A percentile compares a stretch with the other conserved stretches of the same genome.
Conservation (phyloP, 35 echinoderm and acorn worm species). For the Ophioderma brevispina region DNA sequence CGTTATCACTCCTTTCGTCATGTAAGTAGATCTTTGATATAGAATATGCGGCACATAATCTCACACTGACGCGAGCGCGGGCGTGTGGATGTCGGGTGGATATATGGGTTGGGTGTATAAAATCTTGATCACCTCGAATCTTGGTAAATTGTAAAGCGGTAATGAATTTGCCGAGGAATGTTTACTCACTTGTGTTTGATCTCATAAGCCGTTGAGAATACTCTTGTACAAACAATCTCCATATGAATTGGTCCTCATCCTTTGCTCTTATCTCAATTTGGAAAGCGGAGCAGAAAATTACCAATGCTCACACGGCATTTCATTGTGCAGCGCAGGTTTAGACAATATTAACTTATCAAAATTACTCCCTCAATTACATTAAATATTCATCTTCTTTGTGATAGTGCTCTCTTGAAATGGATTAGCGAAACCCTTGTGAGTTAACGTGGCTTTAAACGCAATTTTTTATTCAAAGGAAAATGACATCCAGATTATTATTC, state of each 20-base stretch:
- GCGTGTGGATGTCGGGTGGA: too few species aligned
- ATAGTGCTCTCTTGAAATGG: background rate
- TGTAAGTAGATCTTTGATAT: too few species aligned
- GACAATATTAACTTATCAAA: background rate
- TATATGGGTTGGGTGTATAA: too few species aligned
- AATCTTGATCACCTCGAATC: too few species aligned
- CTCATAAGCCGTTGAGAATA: background rate
- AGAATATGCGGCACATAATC: too few species aligned
- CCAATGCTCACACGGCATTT: background rate
- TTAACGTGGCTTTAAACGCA: too few species aligned
- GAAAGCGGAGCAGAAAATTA: constrained; percentile 4
- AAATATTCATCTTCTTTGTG: constrained; percentile 11
- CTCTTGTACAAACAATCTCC: background rate
- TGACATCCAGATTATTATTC: too few species aligned
- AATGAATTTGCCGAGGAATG: background rate
- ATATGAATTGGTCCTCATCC: background rate
- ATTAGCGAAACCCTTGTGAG: too few species aligned
- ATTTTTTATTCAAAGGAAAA: too few species aligned
- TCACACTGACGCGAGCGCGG: too few species aligned
- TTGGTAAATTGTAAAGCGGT: too few species aligned
- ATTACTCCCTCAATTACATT: background rate
- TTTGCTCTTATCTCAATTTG: background rate
- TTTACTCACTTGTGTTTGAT: background rate
- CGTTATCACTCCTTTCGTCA: too few species aligned
- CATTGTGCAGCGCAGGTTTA: background rate